Conservation (phyloP, 2,113 vertebrate species). For the Camelus bactrianus region DNA sequence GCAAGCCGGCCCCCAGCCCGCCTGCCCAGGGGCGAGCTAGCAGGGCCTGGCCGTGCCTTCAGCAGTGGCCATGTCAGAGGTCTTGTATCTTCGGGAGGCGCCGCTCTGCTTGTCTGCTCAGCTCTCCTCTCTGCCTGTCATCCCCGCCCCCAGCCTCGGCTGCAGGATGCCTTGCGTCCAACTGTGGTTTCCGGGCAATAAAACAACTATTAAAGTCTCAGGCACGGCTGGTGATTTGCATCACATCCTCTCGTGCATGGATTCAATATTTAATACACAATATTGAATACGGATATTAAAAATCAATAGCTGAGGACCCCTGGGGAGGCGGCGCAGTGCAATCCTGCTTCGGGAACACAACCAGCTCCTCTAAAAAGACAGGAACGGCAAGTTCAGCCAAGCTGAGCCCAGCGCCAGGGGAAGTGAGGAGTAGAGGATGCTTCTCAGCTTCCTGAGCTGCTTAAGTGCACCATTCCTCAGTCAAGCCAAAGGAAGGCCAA, state of each 20-base stretch:
- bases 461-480: slow-evolving; percentile 43
- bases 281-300: slow-evolving; percentile 90
- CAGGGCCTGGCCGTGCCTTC: not conserved
- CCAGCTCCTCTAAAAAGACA: slow-evolving; percentile 79
- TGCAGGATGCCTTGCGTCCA: slow-evolving; percentile 84
- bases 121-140: slow-evolving; percentile 63
- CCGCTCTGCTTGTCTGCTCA: not conserved
- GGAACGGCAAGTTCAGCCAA: slow-evolving; percentile 83
- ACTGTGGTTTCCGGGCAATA: slow-evolving; percentile 87
- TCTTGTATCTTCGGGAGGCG: slow-evolving; percentile 36
- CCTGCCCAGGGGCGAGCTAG: not conserved
- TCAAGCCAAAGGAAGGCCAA: slow-evolving; percentile 3
- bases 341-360: slow-evolving; percentile 82
- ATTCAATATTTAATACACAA: slow-evolving; percentile 89
- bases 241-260: slow-evolving; percentile 87
- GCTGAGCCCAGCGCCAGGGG: slow-evolving; percentile 71
- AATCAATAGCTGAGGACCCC: slow-evolving; percentile 89
- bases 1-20: not conserved
- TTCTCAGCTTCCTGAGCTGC: slow-evolving; percentile 61
- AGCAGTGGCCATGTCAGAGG: slow-evolving; percentile 3
- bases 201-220: slow-evolving; percentile 89
- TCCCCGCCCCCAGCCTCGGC: slow-evolving; percentile 65
- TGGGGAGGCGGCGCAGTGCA: slow-evolving; percentile 85
- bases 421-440: slow-evolving; percentile 55
- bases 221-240: slow-evolving; percentile 88